phyloP scores from a whole-genome alignment of 2,113 vertebrate species.

The Nansenia antarctica region DNA sequence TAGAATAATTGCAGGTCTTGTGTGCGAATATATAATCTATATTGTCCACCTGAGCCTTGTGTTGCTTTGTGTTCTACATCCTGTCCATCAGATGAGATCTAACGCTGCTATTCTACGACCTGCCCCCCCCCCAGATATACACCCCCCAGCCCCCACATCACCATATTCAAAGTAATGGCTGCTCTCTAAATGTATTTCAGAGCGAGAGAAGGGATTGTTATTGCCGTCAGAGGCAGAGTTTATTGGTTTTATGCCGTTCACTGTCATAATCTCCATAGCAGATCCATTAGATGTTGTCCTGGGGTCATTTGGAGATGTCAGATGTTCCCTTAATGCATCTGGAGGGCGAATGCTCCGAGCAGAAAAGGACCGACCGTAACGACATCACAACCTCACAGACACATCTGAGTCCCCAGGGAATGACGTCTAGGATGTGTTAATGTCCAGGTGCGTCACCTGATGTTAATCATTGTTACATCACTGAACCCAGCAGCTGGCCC shows the following conservation, averaged over 20 bases:
- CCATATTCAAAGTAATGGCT: slow-evolving; percentile 57
- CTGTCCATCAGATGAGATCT: slow-evolving; percentile 42
- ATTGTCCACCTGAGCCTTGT: slow-evolving; percentile 59
- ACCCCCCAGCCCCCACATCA: slow-evolving; percentile 44
- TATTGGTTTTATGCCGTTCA: slow-evolving; percentile 13
- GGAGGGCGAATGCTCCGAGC: too few relatives aligned
- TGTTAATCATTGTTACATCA: too few relatives aligned
- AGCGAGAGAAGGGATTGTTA: slow-evolving; percentile 28
- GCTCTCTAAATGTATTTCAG: slow-evolving; percentile 55
- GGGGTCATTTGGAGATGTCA: too few relatives aligned
- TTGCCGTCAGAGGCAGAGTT: slow-evolving; percentile 26
- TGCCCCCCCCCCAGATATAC: slow-evolving; percentile 40
- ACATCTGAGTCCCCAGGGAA: too few relatives aligned
- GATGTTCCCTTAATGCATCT: too few relatives aligned
- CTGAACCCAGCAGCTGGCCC: too few relatives aligned
- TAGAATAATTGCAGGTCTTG: slow-evolving; percentile 16
- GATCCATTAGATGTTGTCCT: too few relatives aligned
- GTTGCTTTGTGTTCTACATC: slow-evolving; percentile 40
- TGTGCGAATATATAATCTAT: slow-evolving; percentile 10
- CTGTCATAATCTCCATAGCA: too few relatives aligned
- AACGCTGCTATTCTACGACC: slow-evolving; percentile 59
- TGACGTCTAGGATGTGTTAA: too few relatives aligned
- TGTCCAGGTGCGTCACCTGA: too few relatives aligned
- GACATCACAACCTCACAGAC: too few relatives aligned
- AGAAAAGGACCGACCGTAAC: too few relatives aligned